Evolutionary conservation across 2,888 invertebrate species (phyloP).

Genomic region (Yponomeuta evonymella): DNA sequence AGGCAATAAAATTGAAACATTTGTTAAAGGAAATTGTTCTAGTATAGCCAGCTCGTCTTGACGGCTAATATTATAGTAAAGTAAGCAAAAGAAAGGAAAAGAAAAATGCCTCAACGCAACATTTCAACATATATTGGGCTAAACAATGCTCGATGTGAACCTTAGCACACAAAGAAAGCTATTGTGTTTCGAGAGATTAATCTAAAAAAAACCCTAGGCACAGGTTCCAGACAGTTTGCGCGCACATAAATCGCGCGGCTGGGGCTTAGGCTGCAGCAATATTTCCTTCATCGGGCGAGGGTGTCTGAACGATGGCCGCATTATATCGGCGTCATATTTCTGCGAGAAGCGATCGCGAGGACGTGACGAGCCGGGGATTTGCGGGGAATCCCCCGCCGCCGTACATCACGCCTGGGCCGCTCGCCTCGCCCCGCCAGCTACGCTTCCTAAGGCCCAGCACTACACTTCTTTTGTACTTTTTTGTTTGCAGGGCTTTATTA

Average conservation of each 20-base stretch:
- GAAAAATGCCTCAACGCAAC: background rate
- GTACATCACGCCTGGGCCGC: slow-evolving; percentile 30
- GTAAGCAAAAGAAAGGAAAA: background rate
- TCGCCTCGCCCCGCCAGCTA: slow-evolving; percentile 24
- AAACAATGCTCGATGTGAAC: background rate
- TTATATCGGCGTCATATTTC: slow-evolving; percentile 64
- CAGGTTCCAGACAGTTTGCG: slow-evolving; percentile 7
- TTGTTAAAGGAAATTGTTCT: too few species aligned
- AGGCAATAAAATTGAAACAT: too few species aligned
- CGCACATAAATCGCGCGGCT: slow-evolving; percentile 9
- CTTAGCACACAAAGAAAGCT: background rate
- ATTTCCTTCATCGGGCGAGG: slow-evolving; percentile 59
- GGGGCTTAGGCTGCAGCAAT: slow-evolving; percentile 50
- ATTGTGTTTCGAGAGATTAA: background rate
- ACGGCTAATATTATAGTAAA: background rate
- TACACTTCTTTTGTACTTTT: slow-evolving; percentile 38
- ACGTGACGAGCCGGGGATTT: slow-evolving; percentile 48
- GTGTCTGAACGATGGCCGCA: slow-evolving; percentile 58
- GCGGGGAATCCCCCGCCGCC: slow-evolving; percentile 28
- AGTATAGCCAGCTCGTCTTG: too few species aligned
- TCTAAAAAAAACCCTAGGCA: background rate
- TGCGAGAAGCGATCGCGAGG: slow-evolving; percentile 52
- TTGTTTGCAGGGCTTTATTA: slow-evolving; percentile 42
- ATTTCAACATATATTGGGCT: background rate
- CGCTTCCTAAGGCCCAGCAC: slow-evolving; percentile 28